Evolutionary conservation across 2,888 invertebrate species (phyloP), one percentile per base, ranked within the genome.

Genomic region (Exocentrus adspersus): DNA sequence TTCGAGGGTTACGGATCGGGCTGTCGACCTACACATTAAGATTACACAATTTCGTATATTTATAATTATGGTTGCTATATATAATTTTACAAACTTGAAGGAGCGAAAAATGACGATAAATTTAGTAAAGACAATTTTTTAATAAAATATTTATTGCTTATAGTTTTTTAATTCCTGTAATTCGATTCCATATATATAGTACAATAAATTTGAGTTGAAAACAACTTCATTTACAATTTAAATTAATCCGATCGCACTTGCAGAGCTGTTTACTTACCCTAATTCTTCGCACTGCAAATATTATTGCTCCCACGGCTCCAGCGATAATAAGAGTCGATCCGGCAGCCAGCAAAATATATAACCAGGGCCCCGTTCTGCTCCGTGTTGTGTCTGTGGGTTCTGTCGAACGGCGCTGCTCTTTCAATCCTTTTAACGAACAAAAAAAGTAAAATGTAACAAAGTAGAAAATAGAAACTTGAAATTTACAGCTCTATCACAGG

Each of bases 341-440:
- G 19, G 80, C 81, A 4, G 82, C 82, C 61, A 82, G 67, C 43
- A 80, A 65, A 61, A 82, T 80, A 67, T 82, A 82, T 52, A 81
- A 73, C 81, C 81, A 81, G 2, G 82, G 81, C 24, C 80, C 80
- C 9, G 72, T 69, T 6, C 72, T 62, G 10, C 67, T 61, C 57
- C 69, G 72, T 24, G 68, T 67, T 28, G 64, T 60, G 28, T 54
- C 67, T 46, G 78, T 78, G 2, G 80, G 79, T 58, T 73, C 75
- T n/a, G 83, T 82, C 7, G 81, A 83, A 58, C 84, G 77, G 32
- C 85, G 77, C 60, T 84, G 84, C 69, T 83, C 83, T 65, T 83
- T 84, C 63, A 85, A 78, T 42, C 84, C 83, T 70, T 24, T 24
- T 5, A 24, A 5, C 3, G 3, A 24, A 24, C 24, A 24, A 3